Evolutionary conservation across 2,113 vertebrate genomes (phyloP).

Genomic region (Grammomys surdaster): DNA sequence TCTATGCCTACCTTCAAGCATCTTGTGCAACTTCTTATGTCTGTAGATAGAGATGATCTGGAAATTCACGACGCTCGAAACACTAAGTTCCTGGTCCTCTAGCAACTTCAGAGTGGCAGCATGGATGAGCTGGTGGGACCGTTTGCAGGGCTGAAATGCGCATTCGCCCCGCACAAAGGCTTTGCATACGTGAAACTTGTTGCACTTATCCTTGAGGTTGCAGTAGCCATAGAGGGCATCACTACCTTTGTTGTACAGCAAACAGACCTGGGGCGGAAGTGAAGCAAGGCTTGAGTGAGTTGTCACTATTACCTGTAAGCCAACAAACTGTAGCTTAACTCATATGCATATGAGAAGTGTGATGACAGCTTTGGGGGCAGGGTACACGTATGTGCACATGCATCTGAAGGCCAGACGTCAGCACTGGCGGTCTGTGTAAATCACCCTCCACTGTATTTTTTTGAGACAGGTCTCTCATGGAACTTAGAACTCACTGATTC

Average conservation of each 20-base stretch:
- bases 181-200: conserved; percentile 86
- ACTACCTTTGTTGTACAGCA: conserved; percentile 82
- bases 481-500: not conserved
- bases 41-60: conserved; percentile 83
- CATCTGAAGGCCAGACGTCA: not conserved
- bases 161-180: conserved; percentile 86
- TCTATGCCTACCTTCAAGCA: conserved; percentile 75
- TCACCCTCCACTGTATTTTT: not conserved
- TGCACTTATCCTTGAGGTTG: conserved; percentile 78
- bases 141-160: conserved; percentile 79
- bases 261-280: conserved; percentile 81
- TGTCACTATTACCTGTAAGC: not conserved
- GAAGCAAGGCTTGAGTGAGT: not conserved
- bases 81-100: conserved; percentile 74
- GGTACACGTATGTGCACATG: not conserved
- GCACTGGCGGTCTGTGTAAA: no score
- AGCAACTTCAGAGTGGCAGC: conserved; percentile 54
- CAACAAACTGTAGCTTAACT: not conserved
- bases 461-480: not conserved
- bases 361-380: not conserved
- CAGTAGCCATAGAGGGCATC: conserved; percentile 75
- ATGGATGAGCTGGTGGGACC: conserved; percentile 85
- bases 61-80: conserved; percentile 76
- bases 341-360: not conserved
- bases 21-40: conserved; percentile 69